Conservation (phyloP, 23 tunicate species). For the Trididemnum miniatum region DNA sequence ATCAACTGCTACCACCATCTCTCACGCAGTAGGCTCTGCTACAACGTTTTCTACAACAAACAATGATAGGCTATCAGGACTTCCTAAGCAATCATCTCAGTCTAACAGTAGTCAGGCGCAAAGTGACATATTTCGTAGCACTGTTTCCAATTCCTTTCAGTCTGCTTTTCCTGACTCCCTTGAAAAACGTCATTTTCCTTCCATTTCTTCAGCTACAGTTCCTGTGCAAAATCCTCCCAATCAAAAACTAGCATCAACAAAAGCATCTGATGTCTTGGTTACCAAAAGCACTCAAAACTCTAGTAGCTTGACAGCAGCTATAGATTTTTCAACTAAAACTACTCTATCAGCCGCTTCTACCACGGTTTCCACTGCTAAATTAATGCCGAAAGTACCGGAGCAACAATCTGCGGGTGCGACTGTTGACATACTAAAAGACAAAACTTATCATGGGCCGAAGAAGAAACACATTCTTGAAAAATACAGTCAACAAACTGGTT, state of each 20-base stretch:
- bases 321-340: conserved; percentile 24
- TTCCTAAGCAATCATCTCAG: too few relatives aligned
- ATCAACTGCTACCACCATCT: too few relatives aligned
- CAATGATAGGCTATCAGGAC: too few relatives aligned
- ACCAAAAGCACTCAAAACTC: background rate
- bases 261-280: background rate
- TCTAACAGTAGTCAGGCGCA: too few relatives aligned
- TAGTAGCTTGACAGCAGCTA: background rate
- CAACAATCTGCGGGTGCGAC: background rate
- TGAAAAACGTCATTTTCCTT: too few relatives aligned
- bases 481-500: conserved; percentile 34
- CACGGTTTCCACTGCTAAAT: background rate
- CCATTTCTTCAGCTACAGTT: too few relatives aligned
- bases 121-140: too few relatives aligned
- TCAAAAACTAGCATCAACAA: background rate
- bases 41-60: too few relatives aligned
- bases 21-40: too few relatives aligned
- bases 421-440: conserved; percentile 20
- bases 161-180: too few relatives aligned
- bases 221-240: too few relatives aligned
- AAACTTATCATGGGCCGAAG: conserved; percentile 67
- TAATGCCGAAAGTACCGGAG: background rate
- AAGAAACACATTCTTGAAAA: conserved; percentile 63
- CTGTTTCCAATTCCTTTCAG: too few relatives aligned
- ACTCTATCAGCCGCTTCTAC: background rate